Conservation (phyloP, 2,888 invertebrate species). For the Drosophila pegasa region DNA sequence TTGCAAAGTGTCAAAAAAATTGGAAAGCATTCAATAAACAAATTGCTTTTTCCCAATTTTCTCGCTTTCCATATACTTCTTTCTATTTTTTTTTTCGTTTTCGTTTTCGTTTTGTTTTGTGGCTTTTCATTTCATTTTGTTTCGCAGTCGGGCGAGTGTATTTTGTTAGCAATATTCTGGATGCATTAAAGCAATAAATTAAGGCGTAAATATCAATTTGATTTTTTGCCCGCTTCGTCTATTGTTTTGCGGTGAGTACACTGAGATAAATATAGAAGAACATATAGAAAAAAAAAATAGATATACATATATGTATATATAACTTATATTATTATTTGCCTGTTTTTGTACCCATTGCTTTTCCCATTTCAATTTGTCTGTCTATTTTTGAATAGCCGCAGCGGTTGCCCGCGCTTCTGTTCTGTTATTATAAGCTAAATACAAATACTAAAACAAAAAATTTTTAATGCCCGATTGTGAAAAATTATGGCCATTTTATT, state of each 20-base stretch:
- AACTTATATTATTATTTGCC: conserved; percentile 35
- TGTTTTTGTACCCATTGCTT: conserved; percentile 13
- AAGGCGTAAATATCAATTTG: conserved; percentile 56
- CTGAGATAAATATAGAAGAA: not conserved
- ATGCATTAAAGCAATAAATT: conserved; percentile 56
- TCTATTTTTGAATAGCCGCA: conserved; percentile 31
- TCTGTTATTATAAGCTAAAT: conserved; percentile 35
- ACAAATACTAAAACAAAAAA: conserved; percentile 31
- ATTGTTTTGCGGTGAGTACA: conserved; percentile 52
- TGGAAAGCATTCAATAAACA: conserved; percentile 25
- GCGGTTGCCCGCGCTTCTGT: conserved; percentile 7
- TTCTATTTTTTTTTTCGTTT: not conserved
- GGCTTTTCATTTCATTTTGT: conserved; percentile 1
- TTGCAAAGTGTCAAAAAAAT: conserved; percentile 47
- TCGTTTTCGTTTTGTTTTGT: not conserved
- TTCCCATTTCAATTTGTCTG: conserved; percentile 23
- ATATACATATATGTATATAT: conserved; percentile 9
- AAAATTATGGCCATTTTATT: conserved; percentile 42
- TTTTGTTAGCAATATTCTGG: conserved; percentile 35
- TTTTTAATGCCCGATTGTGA: conserved; percentile 38
- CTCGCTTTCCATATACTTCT: not conserved
- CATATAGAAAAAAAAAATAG: not conserved
- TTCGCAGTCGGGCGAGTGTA: conserved; percentile 16
- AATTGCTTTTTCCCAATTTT: conserved; percentile 10
- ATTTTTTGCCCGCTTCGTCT: conserved; percentile 35